Conservation (phyloP, 2,113 vertebrate species). For the Gallinago undulata region DNA sequence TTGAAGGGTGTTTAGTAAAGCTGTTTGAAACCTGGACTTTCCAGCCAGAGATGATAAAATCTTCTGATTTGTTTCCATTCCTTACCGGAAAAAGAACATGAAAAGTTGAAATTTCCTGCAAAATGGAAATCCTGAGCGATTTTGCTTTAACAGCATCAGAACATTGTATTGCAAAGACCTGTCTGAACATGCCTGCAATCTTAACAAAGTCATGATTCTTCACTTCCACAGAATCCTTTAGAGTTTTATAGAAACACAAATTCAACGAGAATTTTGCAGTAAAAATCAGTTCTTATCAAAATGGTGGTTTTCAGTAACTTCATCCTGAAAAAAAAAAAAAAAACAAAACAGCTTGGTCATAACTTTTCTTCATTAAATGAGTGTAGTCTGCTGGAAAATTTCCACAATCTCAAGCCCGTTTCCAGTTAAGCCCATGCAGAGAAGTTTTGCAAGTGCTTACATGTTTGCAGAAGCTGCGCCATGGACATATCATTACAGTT, state of each 20-base stretch:
- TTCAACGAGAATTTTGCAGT: neutral
- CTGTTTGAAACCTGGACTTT: neutral
- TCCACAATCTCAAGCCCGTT: neutral
- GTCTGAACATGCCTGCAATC: neutral
- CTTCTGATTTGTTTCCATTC: neutral
- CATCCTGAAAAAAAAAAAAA: neutral
- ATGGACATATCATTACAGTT: neutral
- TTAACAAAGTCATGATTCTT: neutral
- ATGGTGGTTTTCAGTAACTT: neutral
- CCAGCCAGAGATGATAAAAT: neutral
- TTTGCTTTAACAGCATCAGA: neutral
- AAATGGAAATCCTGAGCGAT: constrained; percentile 4
- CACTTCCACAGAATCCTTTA: neutral
- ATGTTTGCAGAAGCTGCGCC: neutral
- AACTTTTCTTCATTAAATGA: neutral
- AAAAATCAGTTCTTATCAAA: neutral
- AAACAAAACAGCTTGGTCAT: neutral
- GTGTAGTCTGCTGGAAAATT: neutral
- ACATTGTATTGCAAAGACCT: neutral
- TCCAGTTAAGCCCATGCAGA: neutral
- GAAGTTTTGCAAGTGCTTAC: neutral
- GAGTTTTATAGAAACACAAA: neutral
- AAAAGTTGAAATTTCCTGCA: neutral
- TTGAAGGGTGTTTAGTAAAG: neutral
- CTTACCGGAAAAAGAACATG: neutral